Percentiles rank a stretch among this genome's conserved stretches.
Conservation (phyloP, 1,140 invertebrate genomes). For the Drosophila aff. region DNA sequence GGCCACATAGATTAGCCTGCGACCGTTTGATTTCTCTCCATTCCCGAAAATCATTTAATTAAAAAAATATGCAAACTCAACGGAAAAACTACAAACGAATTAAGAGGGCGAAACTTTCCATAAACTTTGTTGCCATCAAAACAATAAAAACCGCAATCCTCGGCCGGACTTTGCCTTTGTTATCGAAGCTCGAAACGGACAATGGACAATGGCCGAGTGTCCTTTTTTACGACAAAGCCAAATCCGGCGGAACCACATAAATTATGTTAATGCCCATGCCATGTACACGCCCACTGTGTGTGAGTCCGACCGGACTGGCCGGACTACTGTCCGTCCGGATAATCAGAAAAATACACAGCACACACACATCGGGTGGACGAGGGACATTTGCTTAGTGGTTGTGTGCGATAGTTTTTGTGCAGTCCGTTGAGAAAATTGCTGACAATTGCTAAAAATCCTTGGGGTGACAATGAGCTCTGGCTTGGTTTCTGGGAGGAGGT, state of each 20-base stretch:
- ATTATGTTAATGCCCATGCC: conserved; percentile 84
- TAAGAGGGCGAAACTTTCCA: conserved; percentile 70
- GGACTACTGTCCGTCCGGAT: conserved; percentile 47
- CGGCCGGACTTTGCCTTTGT: conserved; percentile 58
- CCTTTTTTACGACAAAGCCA: conserved; percentile 82
- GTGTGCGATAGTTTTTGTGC: conserved; percentile 69
- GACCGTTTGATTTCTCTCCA: conserved; percentile 63
- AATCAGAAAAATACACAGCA: conserved; percentile 83
- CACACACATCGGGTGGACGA: conserved; percentile 46
- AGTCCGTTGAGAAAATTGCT: conserved; percentile 75
- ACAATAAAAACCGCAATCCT: conserved; percentile 83
- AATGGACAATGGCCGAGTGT: conserved; percentile 78
- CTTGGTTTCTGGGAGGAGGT: conserved; percentile 2
- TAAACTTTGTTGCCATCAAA: conserved; percentile 83
- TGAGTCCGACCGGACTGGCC: conserved; percentile 25
- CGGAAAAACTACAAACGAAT: conserved; percentile 80
- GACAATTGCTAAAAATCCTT: conserved; percentile 77
- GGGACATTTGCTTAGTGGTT: conserved; percentile 75
- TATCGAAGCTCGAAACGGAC: conserved; percentile 78
- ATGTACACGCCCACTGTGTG: conserved; percentile 79
- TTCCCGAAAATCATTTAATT: conserved; percentile 71
- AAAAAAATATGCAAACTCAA: conserved; percentile 84
- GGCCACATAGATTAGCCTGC: conserved; percentile 69
- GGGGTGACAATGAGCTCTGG: conserved; percentile 44
- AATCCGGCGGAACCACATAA: conserved; percentile 84